Conservation (phyloP, 2,888 invertebrate genomes). For the Orchesellides sinensis region DNA sequence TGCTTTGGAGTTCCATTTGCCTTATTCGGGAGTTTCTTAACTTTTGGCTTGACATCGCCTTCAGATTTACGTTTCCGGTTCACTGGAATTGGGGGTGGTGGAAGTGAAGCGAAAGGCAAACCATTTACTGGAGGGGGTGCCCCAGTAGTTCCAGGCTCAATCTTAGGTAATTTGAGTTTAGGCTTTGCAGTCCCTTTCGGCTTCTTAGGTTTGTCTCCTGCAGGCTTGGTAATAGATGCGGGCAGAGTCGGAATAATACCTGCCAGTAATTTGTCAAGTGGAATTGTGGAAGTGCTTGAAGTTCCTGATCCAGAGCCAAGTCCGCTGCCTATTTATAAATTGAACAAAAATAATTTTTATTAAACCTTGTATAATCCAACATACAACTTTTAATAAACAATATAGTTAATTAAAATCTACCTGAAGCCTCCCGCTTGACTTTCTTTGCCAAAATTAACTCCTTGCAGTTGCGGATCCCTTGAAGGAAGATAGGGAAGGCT, state of each 20-base stretch:
- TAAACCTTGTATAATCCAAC: no score
- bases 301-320: slow-evolving; percentile 7
- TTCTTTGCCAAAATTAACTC: slow-evolving; percentile 69
- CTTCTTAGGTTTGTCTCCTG: slow-evolving; percentile 36
- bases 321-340: background rate
- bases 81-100: slow-evolving; percentile 33
- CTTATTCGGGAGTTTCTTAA: slow-evolving; percentile 29
- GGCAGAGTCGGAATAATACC: slow-evolving; percentile 52
- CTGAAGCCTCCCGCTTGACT: slow-evolving; percentile 69
- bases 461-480: slow-evolving; percentile 71
- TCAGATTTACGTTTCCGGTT: slow-evolving; percentile 55
- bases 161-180: slow-evolving; percentile 50
- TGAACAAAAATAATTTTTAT: no score
- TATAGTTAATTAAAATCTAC: slow-evolving; percentile 55
- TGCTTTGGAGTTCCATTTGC: slow-evolving; percentile 54
- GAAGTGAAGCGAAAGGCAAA: slow-evolving; percentile 41
- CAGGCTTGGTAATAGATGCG: background rate
- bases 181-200: slow-evolving; percentile 57
- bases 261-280: slow-evolving; percentile 44
- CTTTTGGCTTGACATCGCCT: slow-evolving; percentile 35
- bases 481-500: slow-evolving; percentile 69
- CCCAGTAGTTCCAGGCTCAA: slow-evolving; percentile 14
- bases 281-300: slow-evolving; percentile 9
- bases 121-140: slow-evolving; percentile 59
- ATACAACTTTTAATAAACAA: no score